Conservation (phyloP, 2,888 invertebrate species). For the Rhagium mordax region DNA sequence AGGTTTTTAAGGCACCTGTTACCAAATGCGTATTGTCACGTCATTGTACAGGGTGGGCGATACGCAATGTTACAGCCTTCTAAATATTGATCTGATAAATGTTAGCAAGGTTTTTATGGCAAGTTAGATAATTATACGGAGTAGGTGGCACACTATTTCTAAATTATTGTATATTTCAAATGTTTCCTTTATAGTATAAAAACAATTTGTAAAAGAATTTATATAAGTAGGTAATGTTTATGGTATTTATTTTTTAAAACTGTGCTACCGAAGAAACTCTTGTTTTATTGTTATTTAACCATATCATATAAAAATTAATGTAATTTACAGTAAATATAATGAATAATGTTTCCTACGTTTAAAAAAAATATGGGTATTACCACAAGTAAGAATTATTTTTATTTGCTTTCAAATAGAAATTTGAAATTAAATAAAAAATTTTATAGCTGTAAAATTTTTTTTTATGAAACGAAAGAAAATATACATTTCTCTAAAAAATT, state of each 20-base stretch:
- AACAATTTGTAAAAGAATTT: background rate
- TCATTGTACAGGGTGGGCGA: slow-evolving; percentile 25
- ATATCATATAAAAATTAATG: too few species aligned
- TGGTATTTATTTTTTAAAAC: background rate
- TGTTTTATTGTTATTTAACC: background rate
- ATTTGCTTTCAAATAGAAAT: too few species aligned
- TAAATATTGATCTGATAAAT: background rate
- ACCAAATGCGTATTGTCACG: slow-evolving; percentile 15
- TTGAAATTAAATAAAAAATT: too few species aligned
- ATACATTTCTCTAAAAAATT: too few species aligned
- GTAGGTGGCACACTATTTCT: background rate
- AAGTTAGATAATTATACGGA: background rate
- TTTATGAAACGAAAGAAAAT: too few species aligned
- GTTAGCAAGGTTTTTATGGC: background rate
- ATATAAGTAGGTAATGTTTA: too few species aligned
- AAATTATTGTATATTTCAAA: background rate
- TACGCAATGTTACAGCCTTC: background rate
- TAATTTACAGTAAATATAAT: too few species aligned
- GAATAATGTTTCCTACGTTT: too few species aligned
- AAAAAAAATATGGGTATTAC: too few species aligned
- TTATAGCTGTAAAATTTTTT: too few species aligned
- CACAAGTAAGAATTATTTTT: too few species aligned
- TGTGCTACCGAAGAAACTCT: background rate
- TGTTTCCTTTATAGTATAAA: background rate
- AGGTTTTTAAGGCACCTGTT: slow-evolving; percentile 24